Conservation (phyloP, 1,140 invertebrate genomes). For the Drosophila ficusphila region DNA sequence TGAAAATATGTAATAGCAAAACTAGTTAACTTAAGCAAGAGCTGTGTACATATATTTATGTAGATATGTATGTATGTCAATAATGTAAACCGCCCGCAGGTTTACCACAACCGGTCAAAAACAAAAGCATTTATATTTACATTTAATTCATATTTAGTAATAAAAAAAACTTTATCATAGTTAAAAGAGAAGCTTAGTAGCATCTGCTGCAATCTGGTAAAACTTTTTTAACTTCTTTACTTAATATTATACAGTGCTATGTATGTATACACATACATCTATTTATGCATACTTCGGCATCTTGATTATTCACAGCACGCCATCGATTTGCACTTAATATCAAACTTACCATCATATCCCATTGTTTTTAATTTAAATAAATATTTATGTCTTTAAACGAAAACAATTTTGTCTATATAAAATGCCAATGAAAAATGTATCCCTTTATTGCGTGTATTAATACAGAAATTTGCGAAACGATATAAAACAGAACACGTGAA, state of each 20-base stretch:
- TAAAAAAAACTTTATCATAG: not conserved
- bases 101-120: too few species aligned
- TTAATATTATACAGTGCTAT: conserved; percentile 17
- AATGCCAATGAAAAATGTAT: conserved; percentile 74
- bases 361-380: conserved; percentile 38
- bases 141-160: too few species aligned
- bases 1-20: not conserved
- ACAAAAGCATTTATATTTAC: too few species aligned
- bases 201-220: not conserved
- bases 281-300: conserved; percentile 13
- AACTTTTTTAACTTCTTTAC: conserved; percentile 8
- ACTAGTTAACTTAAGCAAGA: not conserved
- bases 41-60: conserved; percentile 35
- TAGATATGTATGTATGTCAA: conserved; percentile 21
- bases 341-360: conserved; percentile 68
- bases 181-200: too few species aligned
- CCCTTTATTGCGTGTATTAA: conserved; percentile 63
- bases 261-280: conserved; percentile 18
- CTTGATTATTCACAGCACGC: not conserved
- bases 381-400: conserved; percentile 28
- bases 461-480: conserved; percentile 62
- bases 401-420: conserved; percentile 51
- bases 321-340: conserved; percentile 1
- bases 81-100: conserved; percentile 1
- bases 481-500: conserved; percentile 74